phyloP scores from a whole-genome alignment of 2,113 vertebrate species.

The Pogona vitticeps region DNA sequence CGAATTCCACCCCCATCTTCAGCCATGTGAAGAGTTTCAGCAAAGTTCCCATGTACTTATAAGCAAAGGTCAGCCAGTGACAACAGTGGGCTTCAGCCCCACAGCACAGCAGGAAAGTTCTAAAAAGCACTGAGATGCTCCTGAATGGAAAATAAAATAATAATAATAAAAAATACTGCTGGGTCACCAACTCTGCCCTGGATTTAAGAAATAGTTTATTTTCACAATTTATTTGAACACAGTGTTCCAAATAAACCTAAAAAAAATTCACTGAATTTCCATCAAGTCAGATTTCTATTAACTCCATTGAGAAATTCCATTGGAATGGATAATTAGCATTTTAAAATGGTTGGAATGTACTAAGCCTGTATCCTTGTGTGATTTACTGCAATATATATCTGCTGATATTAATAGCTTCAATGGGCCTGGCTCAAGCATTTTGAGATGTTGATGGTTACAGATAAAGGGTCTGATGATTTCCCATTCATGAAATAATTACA shows the following conservation, averaged over 20 bases:
- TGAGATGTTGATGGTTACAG: neutral
- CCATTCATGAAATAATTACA: neutral
- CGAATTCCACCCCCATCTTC: constrained; percentile 43
- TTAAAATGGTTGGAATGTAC: constrained; percentile 22
- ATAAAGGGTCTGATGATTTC: neutral
- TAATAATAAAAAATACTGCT: constrained; percentile 53
- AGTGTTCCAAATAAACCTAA: constrained; percentile 61
- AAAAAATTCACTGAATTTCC: constrained; percentile 59
- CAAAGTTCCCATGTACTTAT: constrained; percentile 78
- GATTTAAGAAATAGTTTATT: constrained; percentile 69
- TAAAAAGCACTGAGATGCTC: constrained; percentile 54
- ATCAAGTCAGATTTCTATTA: constrained; percentile 46
- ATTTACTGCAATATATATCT: neutral
- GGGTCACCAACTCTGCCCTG: constrained; percentile 63
- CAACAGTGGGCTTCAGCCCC: constrained; percentile 65
- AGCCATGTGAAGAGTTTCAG: constrained; percentile 53
- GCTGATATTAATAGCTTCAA: neutral
- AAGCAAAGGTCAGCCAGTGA: constrained; percentile 76
- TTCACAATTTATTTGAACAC: constrained; percentile 71
- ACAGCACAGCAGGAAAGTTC: constrained; percentile 67
- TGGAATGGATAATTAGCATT: constrained; percentile 48
- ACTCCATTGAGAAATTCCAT: constrained; percentile 23
- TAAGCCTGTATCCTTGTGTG: neutral
- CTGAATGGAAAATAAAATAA: constrained; percentile 72
- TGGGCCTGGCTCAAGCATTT: neutral